Evolutionary conservation across 2,797 vertebrate genomes (phyloP), one percentile per base, ranked within the genome.

Genomic region (Enteromius treurensis): DNA sequence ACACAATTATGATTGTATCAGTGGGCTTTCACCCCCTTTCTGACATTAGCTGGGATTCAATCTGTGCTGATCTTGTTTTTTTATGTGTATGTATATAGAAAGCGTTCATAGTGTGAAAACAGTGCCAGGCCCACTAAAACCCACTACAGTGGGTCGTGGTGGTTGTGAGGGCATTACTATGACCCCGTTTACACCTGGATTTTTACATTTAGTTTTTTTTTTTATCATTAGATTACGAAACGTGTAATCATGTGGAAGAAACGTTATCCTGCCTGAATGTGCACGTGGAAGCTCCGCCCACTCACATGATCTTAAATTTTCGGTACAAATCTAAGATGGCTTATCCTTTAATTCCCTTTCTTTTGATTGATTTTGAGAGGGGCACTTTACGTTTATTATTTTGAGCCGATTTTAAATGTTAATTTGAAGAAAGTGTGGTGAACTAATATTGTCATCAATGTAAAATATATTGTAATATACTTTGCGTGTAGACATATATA

Each of bases 1-100:
- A 49, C 21, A 73, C 69, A 26, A 21, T 81, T 62, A 26, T 62
- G 53, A 81, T 74, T 23, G 58, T 64, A 80, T 69, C 49, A 17
- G n/a, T 79, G 45, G 19, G 29, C 19, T 13, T 14, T n/a, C 14
- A 6, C 53, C 0, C 13, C 13, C 42, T 49, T 3, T 21, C 21
- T 75, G 49, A 75, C 73, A 49, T 74, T 51, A 32, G 26, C 4
- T 58, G 13, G 55, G 73, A 42, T 76, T 40, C 2, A 58, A 42
- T 76, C 13, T 26, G 73, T 5, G 32, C 34, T 76, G 64, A 67
- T 67, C 5, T 29, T 32, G 23, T 5, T 32, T 11, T 14, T 19
- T 55, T n/a, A 13, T 17, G 26, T 67, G 17, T 45, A 13, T 70
- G 19, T 13, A 3, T 34, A n/a, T 34, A 11, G 5, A 14, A 32